Evolutionary conservation across 92 coral and sea anemone genomes (phyloP).

Genomic region (Zoanthus sansibaricus): DNA sequence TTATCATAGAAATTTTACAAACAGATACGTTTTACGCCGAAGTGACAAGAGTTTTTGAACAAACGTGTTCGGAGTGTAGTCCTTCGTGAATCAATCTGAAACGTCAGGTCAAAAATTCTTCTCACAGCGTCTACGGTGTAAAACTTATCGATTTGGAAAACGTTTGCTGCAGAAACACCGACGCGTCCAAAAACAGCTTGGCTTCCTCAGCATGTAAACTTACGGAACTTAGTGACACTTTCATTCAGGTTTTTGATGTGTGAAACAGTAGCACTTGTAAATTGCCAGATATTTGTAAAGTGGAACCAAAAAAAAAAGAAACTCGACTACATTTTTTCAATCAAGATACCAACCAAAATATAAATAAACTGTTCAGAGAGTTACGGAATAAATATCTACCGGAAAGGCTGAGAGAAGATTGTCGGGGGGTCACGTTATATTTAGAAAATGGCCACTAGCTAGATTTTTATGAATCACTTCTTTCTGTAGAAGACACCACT

Average conservation of each 20-base stretch:
- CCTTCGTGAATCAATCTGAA: no score
- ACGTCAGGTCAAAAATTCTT: no score
- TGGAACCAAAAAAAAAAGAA: background rate
- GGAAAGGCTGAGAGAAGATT: background rate
- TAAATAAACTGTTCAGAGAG: background rate
- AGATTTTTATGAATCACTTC: background rate
- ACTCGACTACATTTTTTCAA: background rate
- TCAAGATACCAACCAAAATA: background rate
- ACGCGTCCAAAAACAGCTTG: background rate
- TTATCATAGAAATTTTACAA: background rate
- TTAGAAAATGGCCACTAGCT: constrained; percentile 30
- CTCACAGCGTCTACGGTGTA: no score
- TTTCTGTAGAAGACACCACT: constrained; percentile 28
- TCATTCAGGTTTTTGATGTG: constrained; percentile 15
- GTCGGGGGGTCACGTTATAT: constrained; percentile 1
- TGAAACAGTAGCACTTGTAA: constrained; percentile 13
- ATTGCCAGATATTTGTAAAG: background rate
- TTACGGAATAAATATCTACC: background rate
- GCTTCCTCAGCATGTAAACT: constrained; percentile 9
- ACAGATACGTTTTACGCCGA: no score
- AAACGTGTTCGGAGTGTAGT: no score
- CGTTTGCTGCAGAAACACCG: background rate
- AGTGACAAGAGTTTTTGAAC: no score
- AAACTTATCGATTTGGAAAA: background rate
- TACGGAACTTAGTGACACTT: no score